Evolutionary conservation across 2,113 vertebrate species (phyloP), one percentile per base, ranked within the genome.

Genomic region (Macaca nemestrina): DNA sequence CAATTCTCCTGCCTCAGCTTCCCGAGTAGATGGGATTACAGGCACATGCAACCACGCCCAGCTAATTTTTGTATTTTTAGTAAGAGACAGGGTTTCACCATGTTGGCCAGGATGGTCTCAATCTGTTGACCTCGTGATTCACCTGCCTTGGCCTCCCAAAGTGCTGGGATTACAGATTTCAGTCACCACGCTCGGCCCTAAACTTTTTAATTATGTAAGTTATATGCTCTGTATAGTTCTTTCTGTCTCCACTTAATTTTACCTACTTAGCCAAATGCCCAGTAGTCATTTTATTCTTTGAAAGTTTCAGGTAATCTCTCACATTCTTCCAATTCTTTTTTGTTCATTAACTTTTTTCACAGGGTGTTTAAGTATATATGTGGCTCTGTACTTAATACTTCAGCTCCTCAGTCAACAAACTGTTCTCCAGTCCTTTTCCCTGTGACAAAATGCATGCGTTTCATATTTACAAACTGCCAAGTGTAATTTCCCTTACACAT

Each of bases 361-460:
- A 84, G 94, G 32, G 87, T 68, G 64, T 92, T 84, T 97, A 72
- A 83, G 90, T 59, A 87, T 92, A 22, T 48, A 85, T 95, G 22
- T 92, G 55, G 97, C 88, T 90, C 97, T 98, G 95, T 98, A 99
- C 97, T 99, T 97, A 70, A 70, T 70, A 17, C 32, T 70, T n/a
- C 67, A 70, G 35, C 67, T 70, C 67, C 35, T 70, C 32, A 98
- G 99, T 98, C 98, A 99, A 99, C 99, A 99, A 97, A 98, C 98
- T 99, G 97, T 99, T 98, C 98, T 98, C 98, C 98, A 98, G 86
- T 98, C 98, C 61, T 99, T 98, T 90, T 98, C 98, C 98, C 98
- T 99, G 97, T 98, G 99, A 95, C 98, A 98, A 98, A 98, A 98
- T 98, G 97, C 94, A 83, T 99, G 97, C 17, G 48, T 67, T 88